These are phyloP conservation scores for Clusia tigrina DNA, from an alignment of 2,888 invertebrate species.

Conservation along the genomic window DNA sequence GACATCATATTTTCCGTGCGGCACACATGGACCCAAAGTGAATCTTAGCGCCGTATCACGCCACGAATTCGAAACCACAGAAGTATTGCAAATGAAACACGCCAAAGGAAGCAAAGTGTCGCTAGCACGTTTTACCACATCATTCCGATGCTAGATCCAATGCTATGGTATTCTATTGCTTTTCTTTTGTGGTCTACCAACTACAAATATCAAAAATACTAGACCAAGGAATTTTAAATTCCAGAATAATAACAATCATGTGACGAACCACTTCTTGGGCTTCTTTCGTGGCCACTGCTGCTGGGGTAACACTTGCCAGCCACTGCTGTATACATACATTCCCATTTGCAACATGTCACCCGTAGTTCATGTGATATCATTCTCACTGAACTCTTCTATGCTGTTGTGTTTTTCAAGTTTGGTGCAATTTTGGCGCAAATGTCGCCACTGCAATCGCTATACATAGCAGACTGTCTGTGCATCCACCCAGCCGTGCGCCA, in stretches of 20 bases:
- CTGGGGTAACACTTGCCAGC: background rate
- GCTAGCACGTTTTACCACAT: background rate
- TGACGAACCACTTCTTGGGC: background rate
- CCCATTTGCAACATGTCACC: too few species aligned
- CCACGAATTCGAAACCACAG: slow-evolving; percentile 4
- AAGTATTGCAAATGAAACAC: background rate
- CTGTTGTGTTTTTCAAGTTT: background rate
- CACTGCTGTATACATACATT: background rate
- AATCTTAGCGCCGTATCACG: background rate
- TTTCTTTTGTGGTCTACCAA: background rate
- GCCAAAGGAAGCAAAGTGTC: slow-evolving; percentile 2
- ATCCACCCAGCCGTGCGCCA: background rate
- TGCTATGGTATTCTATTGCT: too few species aligned
- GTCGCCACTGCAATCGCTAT: background rate
- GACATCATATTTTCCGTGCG: background rate
- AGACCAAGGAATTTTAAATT: background rate
- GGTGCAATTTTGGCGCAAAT: background rate
- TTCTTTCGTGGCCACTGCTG: background rate
- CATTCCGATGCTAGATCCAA: too few species aligned
- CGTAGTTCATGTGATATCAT: background rate
- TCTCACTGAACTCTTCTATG: background rate
- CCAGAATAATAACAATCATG: background rate
- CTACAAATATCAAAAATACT: background rate
- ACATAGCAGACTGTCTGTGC: background rate
- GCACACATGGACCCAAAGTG: background rate